Evolutionary conservation across 2,888 invertebrate species (phyloP).

Genomic region (Lasius platythorax): DNA sequence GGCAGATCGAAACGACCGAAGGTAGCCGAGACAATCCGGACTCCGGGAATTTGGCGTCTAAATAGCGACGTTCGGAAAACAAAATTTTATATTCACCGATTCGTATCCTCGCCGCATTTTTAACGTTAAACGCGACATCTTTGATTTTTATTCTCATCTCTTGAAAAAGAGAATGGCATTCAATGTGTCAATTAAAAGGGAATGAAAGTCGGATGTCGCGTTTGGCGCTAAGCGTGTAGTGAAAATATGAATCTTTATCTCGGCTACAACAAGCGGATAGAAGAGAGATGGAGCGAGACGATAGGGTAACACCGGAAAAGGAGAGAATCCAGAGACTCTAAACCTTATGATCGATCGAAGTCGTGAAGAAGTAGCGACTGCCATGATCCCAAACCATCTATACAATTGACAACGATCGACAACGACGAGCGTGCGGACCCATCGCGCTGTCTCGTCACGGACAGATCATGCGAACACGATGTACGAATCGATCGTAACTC

Average conservation of each 20-base stretch:
- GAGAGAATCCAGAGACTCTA: slow-evolving; percentile 59
- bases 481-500: background rate
- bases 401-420: slow-evolving; percentile 54
- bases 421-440: slow-evolving; percentile 73
- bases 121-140: background rate
- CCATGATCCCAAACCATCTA: slow-evolving; percentile 64
- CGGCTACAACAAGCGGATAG: slow-evolving; percentile 30
- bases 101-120: background rate
- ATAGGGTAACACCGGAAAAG: slow-evolving; percentile 23
- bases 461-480: slow-evolving; percentile 60
- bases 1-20: slow-evolving; percentile 52
- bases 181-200: background rate
- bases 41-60: slow-evolving; percentile 31
- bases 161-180: background rate
- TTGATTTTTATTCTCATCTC: background rate
- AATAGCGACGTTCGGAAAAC: slow-evolving; percentile 22
- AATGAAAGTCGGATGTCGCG: background rate
- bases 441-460: slow-evolving; percentile 77
- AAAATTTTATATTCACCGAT: background rate
- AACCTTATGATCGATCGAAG: slow-evolving; percentile 57
- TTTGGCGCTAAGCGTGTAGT: background rate
- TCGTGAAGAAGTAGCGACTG: slow-evolving; percentile 72
- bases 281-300: background rate
- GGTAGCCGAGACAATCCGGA: slow-evolving; percentile 38
- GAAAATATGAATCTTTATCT: slow-evolving; percentile 8